These are phyloP conservation scores for Pogonognathellus flavescens DNA, from an alignment of 1,140 invertebrate species.

Conservation along the genomic window DNA sequence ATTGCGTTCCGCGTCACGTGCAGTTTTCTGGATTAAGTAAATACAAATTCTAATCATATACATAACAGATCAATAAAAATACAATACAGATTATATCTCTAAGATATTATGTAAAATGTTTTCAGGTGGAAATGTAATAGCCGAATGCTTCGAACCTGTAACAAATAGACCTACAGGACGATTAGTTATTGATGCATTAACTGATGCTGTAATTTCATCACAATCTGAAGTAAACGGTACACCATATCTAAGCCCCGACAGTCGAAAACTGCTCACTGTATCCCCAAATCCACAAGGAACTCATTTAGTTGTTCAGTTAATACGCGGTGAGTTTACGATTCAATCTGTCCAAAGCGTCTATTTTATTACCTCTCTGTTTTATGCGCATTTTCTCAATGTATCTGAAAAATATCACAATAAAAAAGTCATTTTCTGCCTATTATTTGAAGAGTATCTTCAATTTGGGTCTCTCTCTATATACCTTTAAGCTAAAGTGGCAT, in stretches of 20 bases:
- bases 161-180: constrained; percentile 78
- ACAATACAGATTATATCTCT: not conserved
- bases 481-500: not conserved
- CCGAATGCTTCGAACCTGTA: constrained; percentile 80
- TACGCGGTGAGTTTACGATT: constrained; percentile 72
- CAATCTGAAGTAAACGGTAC: constrained; percentile 76
- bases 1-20: constrained; percentile 80
- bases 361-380: too few relatives aligned
- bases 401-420: too few relatives aligned
- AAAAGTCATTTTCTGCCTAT: too few relatives aligned
- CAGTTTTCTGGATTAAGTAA: constrained; percentile 83
- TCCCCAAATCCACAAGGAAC: constrained; percentile 75
- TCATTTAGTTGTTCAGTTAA: constrained; percentile 80
- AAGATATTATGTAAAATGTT: constrained; percentile 15
- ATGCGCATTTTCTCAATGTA: too few relatives aligned
- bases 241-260: constrained; percentile 81
- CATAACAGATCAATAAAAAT: too few relatives aligned
- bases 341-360: too few relatives aligned
- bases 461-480: too few relatives aligned
- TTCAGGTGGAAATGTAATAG: constrained; percentile 81
- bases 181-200: constrained; percentile 82
- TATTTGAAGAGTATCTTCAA: too few relatives aligned
- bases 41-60: constrained; percentile 68
- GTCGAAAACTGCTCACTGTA: constrained; percentile 80
- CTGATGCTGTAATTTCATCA: constrained; percentile 79